Conservation (phyloP, 2,888 invertebrate species). For the Zootermopsis nevadensis region DNA sequence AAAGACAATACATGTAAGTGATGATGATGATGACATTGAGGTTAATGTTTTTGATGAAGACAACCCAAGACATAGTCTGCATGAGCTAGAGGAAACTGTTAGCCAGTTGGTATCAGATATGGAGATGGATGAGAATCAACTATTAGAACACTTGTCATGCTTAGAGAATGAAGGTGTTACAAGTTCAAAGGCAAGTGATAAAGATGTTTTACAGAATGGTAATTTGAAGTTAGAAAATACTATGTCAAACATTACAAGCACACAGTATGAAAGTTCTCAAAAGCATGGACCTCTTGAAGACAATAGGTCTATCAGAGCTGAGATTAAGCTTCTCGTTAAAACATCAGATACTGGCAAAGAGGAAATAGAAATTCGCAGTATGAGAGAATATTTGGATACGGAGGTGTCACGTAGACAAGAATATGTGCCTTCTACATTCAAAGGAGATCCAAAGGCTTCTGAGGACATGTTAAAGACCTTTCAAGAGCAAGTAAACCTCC, state of each 20-base stretch:
- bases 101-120: slow-evolving; percentile 42
- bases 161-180: not conserved
- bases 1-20: not conserved
- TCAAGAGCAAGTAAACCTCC: too few species aligned
- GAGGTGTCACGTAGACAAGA: not conserved
- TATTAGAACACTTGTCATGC: not conserved
- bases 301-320: slow-evolving; percentile 60
- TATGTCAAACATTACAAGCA: too few species aligned
- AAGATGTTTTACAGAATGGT: not conserved
- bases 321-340: slow-evolving; percentile 67
- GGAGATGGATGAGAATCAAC: slow-evolving; percentile 44
- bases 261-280: too few species aligned
- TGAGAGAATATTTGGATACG: slow-evolving; percentile 55
- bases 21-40: slow-evolving; percentile 19
- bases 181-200: not conserved
- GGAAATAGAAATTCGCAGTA: slow-evolving; percentile 66
- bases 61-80: not conserved
- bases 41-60: slow-evolving; percentile 1
- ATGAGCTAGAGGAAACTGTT: slow-evolving; percentile 47
- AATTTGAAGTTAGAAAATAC: not conserved
- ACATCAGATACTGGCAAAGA: slow-evolving; percentile 65
- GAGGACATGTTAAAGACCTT: too few species aligned
- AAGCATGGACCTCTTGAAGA: not conserved
- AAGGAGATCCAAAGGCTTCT: too few species aligned
- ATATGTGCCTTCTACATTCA: too few species aligned